Percentiles rank a stretch among this genome's conserved stretches.
phyloP scores from a whole-genome alignment of 2,113 vertebrate genomes.

The Elanus axillaris region DNA sequence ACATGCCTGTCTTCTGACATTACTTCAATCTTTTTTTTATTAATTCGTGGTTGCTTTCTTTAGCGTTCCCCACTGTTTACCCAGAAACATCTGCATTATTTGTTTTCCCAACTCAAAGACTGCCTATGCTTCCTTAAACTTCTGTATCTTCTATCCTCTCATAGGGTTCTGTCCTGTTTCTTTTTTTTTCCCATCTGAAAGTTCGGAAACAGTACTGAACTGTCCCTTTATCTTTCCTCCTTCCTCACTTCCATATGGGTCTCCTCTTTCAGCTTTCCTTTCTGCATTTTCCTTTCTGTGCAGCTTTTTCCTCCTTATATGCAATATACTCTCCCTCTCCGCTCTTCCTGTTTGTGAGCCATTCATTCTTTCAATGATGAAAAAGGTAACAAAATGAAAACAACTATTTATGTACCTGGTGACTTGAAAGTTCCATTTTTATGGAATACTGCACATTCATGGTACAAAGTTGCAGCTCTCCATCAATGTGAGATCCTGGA shows the following conservation, averaged over 20 bases:
- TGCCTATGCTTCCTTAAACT: not conserved
- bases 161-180: not conserved
- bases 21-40: not conserved
- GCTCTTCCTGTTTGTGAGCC: not conserved
- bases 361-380: not conserved
- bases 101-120: not conserved
- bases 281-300: not conserved
- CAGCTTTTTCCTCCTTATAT: not conserved
- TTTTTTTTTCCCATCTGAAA: not conserved
- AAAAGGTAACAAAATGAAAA: not conserved
- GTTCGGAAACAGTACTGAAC: not conserved
- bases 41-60: not conserved
- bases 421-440: not conserved
- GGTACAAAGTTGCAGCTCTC: not conserved
- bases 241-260: not conserved
- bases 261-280: not conserved
- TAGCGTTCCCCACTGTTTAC: not conserved
- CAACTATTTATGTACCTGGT: not conserved
- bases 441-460: not conserved
- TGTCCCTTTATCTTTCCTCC: not conserved
- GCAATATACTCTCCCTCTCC: not conserved
- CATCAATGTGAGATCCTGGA: not conserved
- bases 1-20: not conserved
- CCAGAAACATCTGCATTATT: not conserved
- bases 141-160: not conserved